Evolutionary conservation across 2,797 vertebrate species (phyloP), one percentile per base, ranked within the genome.

Genomic region (Monodelphis domestica): DNA sequence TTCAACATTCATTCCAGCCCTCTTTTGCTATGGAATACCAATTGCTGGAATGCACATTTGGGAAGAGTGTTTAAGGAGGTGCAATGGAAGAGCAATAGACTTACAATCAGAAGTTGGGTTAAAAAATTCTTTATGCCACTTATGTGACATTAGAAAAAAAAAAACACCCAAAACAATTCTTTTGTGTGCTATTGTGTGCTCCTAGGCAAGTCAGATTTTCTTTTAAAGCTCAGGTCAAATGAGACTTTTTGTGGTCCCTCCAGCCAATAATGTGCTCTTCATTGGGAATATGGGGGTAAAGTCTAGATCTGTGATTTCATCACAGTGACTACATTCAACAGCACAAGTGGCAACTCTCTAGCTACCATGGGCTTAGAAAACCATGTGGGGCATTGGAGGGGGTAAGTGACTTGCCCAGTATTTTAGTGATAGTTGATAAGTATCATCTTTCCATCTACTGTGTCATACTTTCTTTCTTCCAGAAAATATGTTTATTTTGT

Each of bases 1-100:
- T 95, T 89, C 91, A 55, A 26, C 14, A 93, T 57, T 54, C 63
- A 57, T 84, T 91, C 57, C 54, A 89, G 56, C 51, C 91, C 28
- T 51, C 45, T 54, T 53, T 90, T 94, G 51, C 93, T 52, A n/a
- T 93, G 1, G 11, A 93, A 53, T 57, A 54, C 59, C 90, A 54
- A 87, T 38, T 50, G 53, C 93, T 70, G n/a, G 10, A 90, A 84
- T n/a, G 38, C 17, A 88, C 70, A 63, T 33, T 56, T 12, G 54
- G 70, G 53, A 91, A 45, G 55, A 93, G 92, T 95, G 59, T 53
- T n/a, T 2, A 7, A 91, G 54, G 59, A 59, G 51, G 30, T 59
- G 15, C 54, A 29, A 90, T 50, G 24, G 45, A 78, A 90, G 93
- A 87, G 53, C 6, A 14, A 70, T 59, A 26, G 17, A 57, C 59